phyloP scores from a whole-genome alignment of 2,888 invertebrate species.

The Apamea monoglypha region DNA sequence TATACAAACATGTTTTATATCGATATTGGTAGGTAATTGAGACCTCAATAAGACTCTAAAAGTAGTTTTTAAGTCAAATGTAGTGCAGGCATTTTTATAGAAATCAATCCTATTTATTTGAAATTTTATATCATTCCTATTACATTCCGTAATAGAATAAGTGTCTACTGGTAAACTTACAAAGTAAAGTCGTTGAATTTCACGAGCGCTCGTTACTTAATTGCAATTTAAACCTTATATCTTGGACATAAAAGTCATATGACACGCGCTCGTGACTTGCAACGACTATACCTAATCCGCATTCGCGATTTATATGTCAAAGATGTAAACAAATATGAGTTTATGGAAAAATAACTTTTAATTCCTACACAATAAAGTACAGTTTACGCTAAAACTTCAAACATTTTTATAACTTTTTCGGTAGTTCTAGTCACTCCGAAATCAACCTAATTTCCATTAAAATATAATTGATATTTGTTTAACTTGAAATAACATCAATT shows the following conservation, averaged over 20 bases:
- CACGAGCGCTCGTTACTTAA: background rate
- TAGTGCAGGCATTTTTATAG: slow-evolving; percentile 11
- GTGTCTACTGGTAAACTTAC: background rate
- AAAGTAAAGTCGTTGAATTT: slow-evolving; percentile 2
- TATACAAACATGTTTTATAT: background rate
- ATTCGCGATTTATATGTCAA: too few relatives aligned
- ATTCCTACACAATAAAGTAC: too few relatives aligned
- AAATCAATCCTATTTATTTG: slow-evolving; percentile 22
- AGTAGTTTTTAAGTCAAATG: slow-evolving; percentile 41
- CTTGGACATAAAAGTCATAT: background rate
- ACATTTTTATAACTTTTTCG: too few relatives aligned
- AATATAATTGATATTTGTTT: too few relatives aligned
- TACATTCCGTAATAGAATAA: background rate
- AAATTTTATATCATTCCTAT: slow-evolving; percentile 36
- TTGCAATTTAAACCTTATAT: background rate
- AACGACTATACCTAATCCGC: background rate
- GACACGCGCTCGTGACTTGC: background rate
- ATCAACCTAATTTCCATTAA: too few relatives aligned
- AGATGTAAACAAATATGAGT: too few relatives aligned
- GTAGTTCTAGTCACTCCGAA: too few relatives aligned
- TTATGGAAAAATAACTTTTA: too few relatives aligned
- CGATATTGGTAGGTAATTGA: slow-evolving; percentile 15
- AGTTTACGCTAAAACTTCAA: too few relatives aligned
- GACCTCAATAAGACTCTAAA: slow-evolving; percentile 38
- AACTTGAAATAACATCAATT: too few relatives aligned